Evolutionary conservation across 2,888 invertebrate genomes (phyloP).

Genomic region (Masnerella sp.): DNA sequence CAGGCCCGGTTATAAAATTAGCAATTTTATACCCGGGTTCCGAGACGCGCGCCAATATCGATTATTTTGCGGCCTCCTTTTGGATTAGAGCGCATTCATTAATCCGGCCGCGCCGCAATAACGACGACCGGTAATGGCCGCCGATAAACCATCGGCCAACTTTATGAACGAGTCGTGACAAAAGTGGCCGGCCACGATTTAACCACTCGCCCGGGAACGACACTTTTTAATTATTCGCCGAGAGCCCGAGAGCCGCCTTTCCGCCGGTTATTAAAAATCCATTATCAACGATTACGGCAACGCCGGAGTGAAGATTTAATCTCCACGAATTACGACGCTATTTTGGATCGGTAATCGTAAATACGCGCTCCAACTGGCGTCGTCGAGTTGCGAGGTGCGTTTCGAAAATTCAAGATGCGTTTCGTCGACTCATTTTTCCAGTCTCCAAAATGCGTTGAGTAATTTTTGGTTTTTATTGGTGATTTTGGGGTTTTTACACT

Average conservation of each 20-base stretch:
- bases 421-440: no score
- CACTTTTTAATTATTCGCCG: constrained; percentile 42
- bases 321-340: constrained; percentile 20
- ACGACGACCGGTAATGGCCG: constrained; percentile 49
- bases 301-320: constrained; percentile 30
- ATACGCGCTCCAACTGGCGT: no score
- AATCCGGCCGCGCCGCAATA: constrained; percentile 44
- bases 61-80: constrained; percentile 64
- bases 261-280: constrained; percentile 28
- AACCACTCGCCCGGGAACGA: constrained; percentile 16
- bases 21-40: constrained; percentile 73
- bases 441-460: no score
- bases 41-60: constrained; percentile 71
- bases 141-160: constrained; percentile 47
- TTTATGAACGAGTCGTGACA: constrained; percentile 60
- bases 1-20: constrained; percentile 70
- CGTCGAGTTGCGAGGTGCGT: no score
- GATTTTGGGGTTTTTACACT: no score
- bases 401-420: no score
- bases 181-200: constrained; percentile 49
- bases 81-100: constrained; percentile 54
- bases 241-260: no score
- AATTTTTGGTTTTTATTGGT: no score
- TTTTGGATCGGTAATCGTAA: no score
- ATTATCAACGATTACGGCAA: constrained; percentile 39